Conservation (phyloP, 2,888 invertebrate genomes). For the Caenorhabditis doughertyi region DNA sequence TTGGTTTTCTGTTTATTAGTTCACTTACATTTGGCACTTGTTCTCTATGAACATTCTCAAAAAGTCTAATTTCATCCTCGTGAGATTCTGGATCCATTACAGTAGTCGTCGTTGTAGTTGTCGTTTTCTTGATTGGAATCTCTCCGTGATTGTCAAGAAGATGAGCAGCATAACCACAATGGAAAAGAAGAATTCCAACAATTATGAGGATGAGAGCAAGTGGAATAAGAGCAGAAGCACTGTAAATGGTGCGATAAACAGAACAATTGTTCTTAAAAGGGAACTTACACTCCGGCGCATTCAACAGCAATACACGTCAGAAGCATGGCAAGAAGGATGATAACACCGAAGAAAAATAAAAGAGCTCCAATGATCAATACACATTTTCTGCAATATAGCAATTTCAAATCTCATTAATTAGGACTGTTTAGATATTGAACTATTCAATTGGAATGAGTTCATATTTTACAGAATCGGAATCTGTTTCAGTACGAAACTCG, state of each 20-base stretch:
- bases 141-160: constrained; percentile 80
- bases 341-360: constrained; percentile 81
- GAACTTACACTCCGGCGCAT: constrained; percentile 78
- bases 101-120: constrained; percentile 74
- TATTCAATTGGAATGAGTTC: too few species aligned
- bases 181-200: constrained; percentile 81
- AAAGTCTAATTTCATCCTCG: constrained; percentile 73
- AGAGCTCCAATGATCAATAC: constrained; percentile 79
- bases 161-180: constrained; percentile 83
- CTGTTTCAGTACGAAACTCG: neutral
- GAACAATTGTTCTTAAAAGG: too few species aligned
- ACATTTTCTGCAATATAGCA: constrained; percentile 77
- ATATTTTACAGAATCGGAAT: too few species aligned
- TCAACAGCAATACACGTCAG: constrained; percentile 81
- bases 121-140: constrained; percentile 77
- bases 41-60: constrained; percentile 69
- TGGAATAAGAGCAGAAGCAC: constrained; percentile 79
- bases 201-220: constrained; percentile 81
- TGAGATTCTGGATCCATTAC: constrained; percentile 71
- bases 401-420: neutral
- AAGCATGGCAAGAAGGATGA: constrained; percentile 80
- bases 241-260: too few species aligned
- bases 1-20: too few species aligned
- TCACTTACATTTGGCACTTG: constrained; percentile 59
- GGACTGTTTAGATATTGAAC: neutral